Conservation (phyloP, 2,113 vertebrate species). For the Eolophus roseicapilla region DNA sequence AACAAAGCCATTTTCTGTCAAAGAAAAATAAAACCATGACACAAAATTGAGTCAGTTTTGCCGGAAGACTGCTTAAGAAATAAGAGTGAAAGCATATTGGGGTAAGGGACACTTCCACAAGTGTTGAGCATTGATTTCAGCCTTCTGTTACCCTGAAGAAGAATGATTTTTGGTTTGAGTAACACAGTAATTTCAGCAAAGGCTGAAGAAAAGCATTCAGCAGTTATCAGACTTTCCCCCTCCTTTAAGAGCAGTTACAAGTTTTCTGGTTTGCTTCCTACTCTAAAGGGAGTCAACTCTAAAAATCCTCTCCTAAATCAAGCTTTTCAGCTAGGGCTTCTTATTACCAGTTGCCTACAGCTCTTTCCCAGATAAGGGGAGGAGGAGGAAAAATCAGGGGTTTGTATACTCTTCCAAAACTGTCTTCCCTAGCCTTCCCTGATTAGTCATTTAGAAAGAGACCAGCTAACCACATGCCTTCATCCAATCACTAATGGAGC, state of each 20-base stretch:
- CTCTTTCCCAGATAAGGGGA: background rate
- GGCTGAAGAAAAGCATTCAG: background rate
- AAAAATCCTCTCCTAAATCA: background rate
- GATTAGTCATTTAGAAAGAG: background rate
- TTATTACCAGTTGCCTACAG: background rate
- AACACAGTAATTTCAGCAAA: background rate
- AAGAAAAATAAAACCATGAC: background rate
- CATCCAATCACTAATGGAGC: background rate
- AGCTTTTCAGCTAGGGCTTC: background rate
- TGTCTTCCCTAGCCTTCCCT: background rate
- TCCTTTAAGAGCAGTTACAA: background rate
- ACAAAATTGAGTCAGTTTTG: background rate
- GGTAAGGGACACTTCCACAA: rapidly evolving
- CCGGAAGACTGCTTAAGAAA: background rate
- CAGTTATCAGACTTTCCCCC: background rate
- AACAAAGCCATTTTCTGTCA: background rate
- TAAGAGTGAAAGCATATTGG: background rate
- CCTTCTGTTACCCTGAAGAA: background rate
- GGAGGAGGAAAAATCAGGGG: background rate
- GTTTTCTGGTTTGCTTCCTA: background rate
- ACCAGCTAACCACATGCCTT: background rate
- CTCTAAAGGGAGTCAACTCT: background rate
- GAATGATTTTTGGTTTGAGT: background rate
- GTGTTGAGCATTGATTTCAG: background rate
- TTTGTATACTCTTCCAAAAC: background rate